Evolutionary conservation across 2,888 invertebrate species (phyloP).

Genomic region (Hydropsyche betteni): DNA sequence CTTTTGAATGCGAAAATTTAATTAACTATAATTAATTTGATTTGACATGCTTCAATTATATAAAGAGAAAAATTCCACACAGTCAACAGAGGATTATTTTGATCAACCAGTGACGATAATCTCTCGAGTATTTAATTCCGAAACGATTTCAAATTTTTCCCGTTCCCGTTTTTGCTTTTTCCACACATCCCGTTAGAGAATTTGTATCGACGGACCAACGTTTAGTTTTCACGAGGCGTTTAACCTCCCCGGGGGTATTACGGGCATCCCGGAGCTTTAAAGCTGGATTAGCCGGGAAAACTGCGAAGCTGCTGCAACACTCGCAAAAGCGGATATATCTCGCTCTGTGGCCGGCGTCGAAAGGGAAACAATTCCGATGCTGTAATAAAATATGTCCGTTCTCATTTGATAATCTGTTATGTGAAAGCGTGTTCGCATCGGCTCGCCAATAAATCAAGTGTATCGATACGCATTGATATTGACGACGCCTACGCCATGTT

Average conservation of each 20-base stretch:
- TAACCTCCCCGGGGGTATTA: slow-evolving; percentile 31
- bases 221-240: slow-evolving; percentile 36
- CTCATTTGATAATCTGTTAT: no score
- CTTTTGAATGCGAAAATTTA: slow-evolving; percentile 33
- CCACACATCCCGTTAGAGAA: no score
- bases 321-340: slow-evolving; percentile 26
- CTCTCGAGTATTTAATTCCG: slow-evolving; percentile 6
- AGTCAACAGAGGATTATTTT: slow-evolving; percentile 14
- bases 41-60: no score
- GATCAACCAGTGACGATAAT: slow-evolving; percentile 39
- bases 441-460: no score
- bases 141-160: neutral
- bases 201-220: no score
- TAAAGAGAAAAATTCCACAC: no score
- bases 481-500: no score
- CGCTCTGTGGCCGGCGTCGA: slow-evolving; percentile 13
- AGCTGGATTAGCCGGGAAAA: slow-evolving; percentile 35
- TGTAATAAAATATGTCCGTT: no score
- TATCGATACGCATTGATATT: no score
- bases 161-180: no score
- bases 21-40: neutral
- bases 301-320: slow-evolving; percentile 30
- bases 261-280: slow-evolving; percentile 25
- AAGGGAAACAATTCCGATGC: slow-evolving; percentile 9
- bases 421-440: no score